Base-by-base conservation (phyloP, 2,113 vertebrate genomes). In the Todiramphus saurophagus region DNA sequence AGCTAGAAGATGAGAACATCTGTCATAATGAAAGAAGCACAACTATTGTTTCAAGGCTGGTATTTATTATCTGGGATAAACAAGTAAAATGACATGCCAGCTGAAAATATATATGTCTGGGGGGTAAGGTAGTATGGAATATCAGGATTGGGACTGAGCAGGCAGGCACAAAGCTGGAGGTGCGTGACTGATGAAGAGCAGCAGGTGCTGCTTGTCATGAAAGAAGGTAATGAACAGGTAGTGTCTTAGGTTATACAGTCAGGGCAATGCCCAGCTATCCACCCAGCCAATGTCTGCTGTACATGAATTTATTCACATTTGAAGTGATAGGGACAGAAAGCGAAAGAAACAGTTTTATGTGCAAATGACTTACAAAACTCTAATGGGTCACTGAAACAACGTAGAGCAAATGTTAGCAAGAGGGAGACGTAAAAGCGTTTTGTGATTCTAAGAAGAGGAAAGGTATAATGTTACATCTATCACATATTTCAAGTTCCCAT, bases 71-170 rank as follows among this genome's bases (percentile, higher is more conserved):
- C 58, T 44, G 39, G 5, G 12, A 31, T 67, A 59, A 88, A 50
- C 7, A 72, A 41, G n/a, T 27, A 53, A 27, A 75, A 68, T 20
- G 20, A 82, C 82, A 24, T 63, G 10, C 13, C 70, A 23, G 10
- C 9, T 67, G 10, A 64, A 92, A 77, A 55, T 16, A 48, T 0
- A 0, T 10, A 5, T 69, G 15, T 77, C 39, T 33, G 1, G 0
- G 25, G 16, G 11, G 2, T 48, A 39, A 30, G 11, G 11, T 30
- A 35, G 8, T 21, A 27, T 5, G 12, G 8, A 16, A 30, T 44
- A n/a, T n/a, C 27, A 81, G 41, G 27, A n/a, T 10, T 11, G 13
- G 5, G 10, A 12, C 48, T 46, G 21, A 68, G 19, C 30, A 74
- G 25, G 30, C 19, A 69, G 19, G 6, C 9, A 51, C 28, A 39